A percentile compares a stretch with the other conserved stretches of the same genome.
Evolutionary conservation across 1,140 invertebrate species (phyloP).

Genomic region (Cardiocondyla obscurior): DNA sequence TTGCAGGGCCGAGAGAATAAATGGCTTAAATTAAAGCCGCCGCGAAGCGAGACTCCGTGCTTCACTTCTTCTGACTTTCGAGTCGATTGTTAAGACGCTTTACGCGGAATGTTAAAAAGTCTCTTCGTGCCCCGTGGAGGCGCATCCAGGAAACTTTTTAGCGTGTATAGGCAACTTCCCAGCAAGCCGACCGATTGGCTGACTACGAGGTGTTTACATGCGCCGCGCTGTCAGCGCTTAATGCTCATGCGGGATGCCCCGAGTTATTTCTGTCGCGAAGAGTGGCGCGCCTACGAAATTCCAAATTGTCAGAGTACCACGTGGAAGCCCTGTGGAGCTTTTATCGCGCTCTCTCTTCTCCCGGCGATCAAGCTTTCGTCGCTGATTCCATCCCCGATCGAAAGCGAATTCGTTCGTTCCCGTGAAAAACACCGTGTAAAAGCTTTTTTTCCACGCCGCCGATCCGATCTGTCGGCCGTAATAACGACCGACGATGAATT

Average conservation of each 20-base stretch:
- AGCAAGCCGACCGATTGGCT: constrained; percentile 4
- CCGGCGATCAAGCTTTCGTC: constrained; percentile 37
- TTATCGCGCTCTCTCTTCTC: background rate
- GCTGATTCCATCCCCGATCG: background rate
- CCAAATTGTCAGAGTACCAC: constrained; percentile 5
- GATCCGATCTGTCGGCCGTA: constrained; percentile 48
- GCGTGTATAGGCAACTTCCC: background rate
- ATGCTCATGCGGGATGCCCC: constrained; percentile 27
- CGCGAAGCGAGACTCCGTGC: background rate
- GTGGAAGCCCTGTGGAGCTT: background rate
- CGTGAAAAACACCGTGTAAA: constrained; percentile 27
- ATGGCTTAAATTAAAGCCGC: background rate
- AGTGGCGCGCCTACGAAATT: constrained; percentile 37
- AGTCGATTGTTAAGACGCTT: background rate
- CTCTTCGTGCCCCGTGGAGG: background rate
- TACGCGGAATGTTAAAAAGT: background rate
- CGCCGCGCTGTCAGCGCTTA: constrained; percentile 33
- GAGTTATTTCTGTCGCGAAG: constrained; percentile 48
- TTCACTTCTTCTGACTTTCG: background rate
- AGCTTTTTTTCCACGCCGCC: constrained; percentile 42
- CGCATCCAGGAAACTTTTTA: background rate
- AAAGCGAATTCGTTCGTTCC: constrained; percentile 13
- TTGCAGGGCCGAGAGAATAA: background rate
- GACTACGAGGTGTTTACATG: constrained; percentile 49
- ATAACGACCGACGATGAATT: constrained; percentile 51